Base-by-base conservation (phyloP, 2,888 invertebrate genomes). In the Cantharis rustica region DNA sequence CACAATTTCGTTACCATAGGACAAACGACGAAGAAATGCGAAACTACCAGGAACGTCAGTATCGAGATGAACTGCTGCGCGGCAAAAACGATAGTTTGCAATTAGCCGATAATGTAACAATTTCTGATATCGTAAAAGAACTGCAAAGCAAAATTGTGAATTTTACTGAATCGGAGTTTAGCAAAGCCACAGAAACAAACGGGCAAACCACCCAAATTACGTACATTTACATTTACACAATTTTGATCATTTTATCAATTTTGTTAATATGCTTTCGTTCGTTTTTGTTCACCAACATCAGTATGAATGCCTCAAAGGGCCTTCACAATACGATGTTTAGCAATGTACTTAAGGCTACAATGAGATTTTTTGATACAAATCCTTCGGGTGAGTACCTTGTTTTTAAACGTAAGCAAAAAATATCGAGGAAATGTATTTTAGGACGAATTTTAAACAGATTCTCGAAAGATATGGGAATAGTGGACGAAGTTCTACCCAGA, bases 301-400 rank as follows among this genome's bases (percentile, higher is more conserved):
- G 94, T 85, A 93, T 95, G 91, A 91, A 91, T 31, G 93, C 95
- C 16, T 95, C 95, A 0, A 92, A 91, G 79, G 91, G 89, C 72
- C 89, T 97, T 0, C 96, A 97, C 88, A 93, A 94, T 84, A 89
- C 88, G 20, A 96, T 96, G 95, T 95, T 96, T 87, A 88, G 90
- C 16, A 91, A 93, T 81, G 90, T 97, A 47, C 86, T 96, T 10
- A 89, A 93, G 79, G 93, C 95, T 0, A 94, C 95, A 0, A 94
- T 95, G 90, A 88, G 92, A 20, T 97, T 96, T 88, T 97, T 96
- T 86, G 95, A 96, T 86, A 93, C 92, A 7, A 96, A 96, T 87
- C 94, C 96, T 0, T 93, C 95, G 13, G 93, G 93, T 91, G 87
- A 90, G 64, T 62, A 27, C 5, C 13, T 31, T 23, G 2, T 27